phyloP scores from a whole-genome alignment of 2,888 invertebrate species.

The Plutella xylostella region DNA sequence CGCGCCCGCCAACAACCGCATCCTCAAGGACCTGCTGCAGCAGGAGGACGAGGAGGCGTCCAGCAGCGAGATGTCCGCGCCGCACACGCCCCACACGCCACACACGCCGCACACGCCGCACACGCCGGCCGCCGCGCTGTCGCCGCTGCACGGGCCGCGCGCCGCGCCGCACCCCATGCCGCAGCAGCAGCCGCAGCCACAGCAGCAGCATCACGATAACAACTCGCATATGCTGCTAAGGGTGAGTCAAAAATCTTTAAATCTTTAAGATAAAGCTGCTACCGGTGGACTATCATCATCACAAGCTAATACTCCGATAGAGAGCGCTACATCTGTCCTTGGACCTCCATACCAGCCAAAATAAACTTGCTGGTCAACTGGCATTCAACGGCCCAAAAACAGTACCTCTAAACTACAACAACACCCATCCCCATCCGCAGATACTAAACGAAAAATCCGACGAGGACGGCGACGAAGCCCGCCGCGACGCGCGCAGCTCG shows the following conservation, averaged over 20 bases:
- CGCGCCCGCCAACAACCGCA: conserved; percentile 45
- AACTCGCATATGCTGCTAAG: conserved; percentile 71
- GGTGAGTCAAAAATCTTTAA: conserved; percentile 41
- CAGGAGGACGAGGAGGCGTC: conserved; percentile 59
- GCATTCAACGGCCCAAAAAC: no score
- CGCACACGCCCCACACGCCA: conserved; percentile 52
- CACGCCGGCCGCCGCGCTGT: conserved; percentile 29
- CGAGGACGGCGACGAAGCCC: conserved; percentile 77
- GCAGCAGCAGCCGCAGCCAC: conserved; percentile 28
- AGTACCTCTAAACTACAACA: no score
- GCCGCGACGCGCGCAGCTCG: conserved; percentile 42
- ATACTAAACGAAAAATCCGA: conserved; percentile 86
- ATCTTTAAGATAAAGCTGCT: no score
- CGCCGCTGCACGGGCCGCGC: conserved; percentile 32
- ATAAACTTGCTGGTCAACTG: no score
- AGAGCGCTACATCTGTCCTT: no score
- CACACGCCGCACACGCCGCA: conserved; percentile 48
- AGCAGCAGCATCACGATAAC: conserved; percentile 34
- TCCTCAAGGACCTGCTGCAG: conserved; percentile 52
- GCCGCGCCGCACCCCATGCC: conserved; percentile 26
- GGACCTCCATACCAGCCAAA: no score
- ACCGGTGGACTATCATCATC: no score
- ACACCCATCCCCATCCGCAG: conserved; percentile 47
- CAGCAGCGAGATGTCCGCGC: conserved; percentile 52
- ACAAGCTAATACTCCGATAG: no score